Percentiles rank a stretch among this genome's conserved stretches.
Conservation (phyloP, 2,113 vertebrate genomes). For the Cyanoderma ruficeps region DNA sequence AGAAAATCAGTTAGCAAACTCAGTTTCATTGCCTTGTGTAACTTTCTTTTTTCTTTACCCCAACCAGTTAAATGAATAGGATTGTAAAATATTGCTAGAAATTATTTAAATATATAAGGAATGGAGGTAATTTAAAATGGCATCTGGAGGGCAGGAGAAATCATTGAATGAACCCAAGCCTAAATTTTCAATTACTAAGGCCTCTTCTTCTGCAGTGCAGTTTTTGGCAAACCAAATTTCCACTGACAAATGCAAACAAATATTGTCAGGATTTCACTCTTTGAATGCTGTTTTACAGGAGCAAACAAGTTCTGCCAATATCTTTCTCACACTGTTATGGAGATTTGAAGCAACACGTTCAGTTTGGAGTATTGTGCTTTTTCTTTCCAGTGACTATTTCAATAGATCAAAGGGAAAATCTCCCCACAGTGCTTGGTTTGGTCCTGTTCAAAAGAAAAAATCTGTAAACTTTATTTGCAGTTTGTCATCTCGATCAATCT, state of each 20-base stretch:
- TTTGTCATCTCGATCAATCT: conserved; percentile 20
- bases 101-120: not conserved
- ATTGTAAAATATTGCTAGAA: not conserved
- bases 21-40: not conserved
- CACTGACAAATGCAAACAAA: conserved; percentile 9
- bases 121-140: not conserved
- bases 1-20: not conserved
- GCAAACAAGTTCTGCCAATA: not conserved
- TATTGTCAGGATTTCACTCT: not conserved
- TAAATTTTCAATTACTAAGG: not conserved
- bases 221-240: not conserved
- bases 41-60: not conserved
- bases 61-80: not conserved
- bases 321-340: not conserved
- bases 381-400: conserved; percentile 10
- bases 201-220: not conserved
- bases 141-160: not conserved
- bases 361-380: not conserved
- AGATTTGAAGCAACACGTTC: not conserved
- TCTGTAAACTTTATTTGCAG: conserved; percentile 29
- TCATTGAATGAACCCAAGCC: not conserved
- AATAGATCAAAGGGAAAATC: conserved; percentile 25
- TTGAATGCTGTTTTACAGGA: not conserved
- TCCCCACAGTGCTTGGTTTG: not conserved
- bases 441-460: conserved; percentile 3